These are phyloP conservation scores for Hepsetus odoe DNA, from an alignment of 2,113 vertebrate species.

Conservation along the genomic window DNA sequence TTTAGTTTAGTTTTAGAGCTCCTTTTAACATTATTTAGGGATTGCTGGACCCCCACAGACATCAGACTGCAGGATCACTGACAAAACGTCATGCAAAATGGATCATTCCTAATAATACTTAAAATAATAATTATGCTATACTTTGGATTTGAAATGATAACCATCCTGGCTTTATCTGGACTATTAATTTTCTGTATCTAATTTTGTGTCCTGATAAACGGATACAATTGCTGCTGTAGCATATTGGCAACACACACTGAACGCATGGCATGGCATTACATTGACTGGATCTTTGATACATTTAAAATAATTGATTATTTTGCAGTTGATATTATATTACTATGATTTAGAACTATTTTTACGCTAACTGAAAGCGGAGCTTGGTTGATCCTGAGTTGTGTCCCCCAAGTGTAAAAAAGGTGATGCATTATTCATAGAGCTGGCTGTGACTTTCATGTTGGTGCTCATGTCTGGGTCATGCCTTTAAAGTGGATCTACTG, in stretches of 20 bases:
- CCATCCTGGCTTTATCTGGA: not conserved
- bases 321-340: no score
- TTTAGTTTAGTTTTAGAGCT: not conserved
- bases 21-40: not conserved
- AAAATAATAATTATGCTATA: no score
- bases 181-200: not conserved
- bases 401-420: no score
- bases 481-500: not conserved
- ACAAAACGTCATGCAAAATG: no score
- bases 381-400: no score
- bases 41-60: not conserved
- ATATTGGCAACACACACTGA: no score
- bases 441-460: not conserved
- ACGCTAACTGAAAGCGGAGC: no score
- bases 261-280: no score
- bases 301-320: no score
- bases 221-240: not conserved
- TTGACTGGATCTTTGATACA: no score
- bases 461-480: not conserved
- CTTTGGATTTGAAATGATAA: not conserved
- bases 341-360: no score
- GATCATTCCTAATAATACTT: no score
- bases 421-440: not conserved
- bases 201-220: not conserved
- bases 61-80: not conserved